Conservation (phyloP, 1,140 invertebrate species). For the Aphelinus certus region DNA sequence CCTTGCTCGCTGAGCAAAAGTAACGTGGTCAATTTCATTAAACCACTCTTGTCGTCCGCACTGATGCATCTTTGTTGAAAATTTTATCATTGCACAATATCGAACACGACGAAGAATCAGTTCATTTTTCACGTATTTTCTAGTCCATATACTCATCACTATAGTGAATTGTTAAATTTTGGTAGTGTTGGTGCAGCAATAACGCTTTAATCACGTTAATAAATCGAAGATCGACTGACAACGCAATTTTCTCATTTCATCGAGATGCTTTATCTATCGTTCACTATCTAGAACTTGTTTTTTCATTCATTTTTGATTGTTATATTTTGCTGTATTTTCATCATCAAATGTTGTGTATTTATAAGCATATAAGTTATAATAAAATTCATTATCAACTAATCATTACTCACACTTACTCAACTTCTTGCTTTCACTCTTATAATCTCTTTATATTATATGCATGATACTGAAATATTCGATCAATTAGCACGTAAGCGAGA, state of each 20-base stretch:
- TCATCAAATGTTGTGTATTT: slow-evolving; percentile 4
- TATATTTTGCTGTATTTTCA: background rate
- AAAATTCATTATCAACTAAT: slow-evolving; percentile 25
- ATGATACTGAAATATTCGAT: background rate
- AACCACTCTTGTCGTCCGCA: no score
- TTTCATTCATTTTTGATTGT: slow-evolving; percentile 1
- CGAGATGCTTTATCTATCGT: background rate
- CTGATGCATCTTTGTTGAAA: no score
- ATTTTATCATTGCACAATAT: no score
- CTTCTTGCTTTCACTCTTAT: background rate
- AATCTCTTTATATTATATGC: background rate
- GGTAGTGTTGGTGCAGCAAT: no score
- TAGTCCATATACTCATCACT: no score
- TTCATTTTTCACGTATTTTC: no score
- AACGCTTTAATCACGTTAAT: no score
- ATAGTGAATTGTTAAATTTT: no score
- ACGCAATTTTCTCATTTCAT: slow-evolving; percentile 9
- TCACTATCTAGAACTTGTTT: background rate
- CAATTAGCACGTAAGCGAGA: background rate
- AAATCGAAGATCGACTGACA: no score
- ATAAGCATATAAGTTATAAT: slow-evolving; percentile 17
- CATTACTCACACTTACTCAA: slow-evolving; percentile 15
- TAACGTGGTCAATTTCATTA: no score
- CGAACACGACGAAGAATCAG: no score
- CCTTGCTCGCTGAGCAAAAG: no score